Base-by-base conservation (phyloP, 2,113 vertebrate species). In the Speoplatyrhinus poulsoni region DNA sequence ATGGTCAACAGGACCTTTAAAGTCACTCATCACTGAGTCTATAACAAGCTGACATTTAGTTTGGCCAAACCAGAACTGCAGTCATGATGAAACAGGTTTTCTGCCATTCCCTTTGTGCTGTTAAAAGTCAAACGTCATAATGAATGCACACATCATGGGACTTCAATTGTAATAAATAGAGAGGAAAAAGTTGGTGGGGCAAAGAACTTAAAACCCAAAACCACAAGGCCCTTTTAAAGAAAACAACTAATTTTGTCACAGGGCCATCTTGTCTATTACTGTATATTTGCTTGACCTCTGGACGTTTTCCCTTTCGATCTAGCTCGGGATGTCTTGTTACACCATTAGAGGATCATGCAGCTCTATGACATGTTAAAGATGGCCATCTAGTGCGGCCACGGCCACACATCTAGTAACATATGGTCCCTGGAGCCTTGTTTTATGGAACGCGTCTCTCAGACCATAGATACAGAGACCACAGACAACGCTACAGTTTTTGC, bases 231-330 rank as follows among this genome's bases (percentile, higher is more conserved):
- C 84, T 83, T 83, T 87, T 67, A 84, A 82, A 76, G 78, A 89
- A 89, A 91, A 92, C 84, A 90, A 86, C 87, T 73, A 66, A 77
- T 86, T 86, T 88, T 90, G 52, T 88, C 89, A 85, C 75, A 82
- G 84, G 77, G 82, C 69, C 82, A 71, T 77, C 74, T 80, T 26
- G 85, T 69, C 81, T 70, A 80, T 80, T 80, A 26, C 26, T 26
- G 26, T 26, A 70, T 76, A 89, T 57, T 82, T 72, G 71, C 77
- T 76, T 88, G 85, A 90, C 89, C 90, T 92, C 85, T 90, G 82
- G 83, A 82, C 80, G 76, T 76, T 81, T 77, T 81, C 69, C 75
- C 82, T 87, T 78, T 81, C 76, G 50, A 75, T 75, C 75, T 56
- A 75, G 70, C 59, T 70, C 65, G 71, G 80, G 84, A 87, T 83